Evolutionary conservation across 2,113 vertebrate species (phyloP), one percentile per base, ranked within the genome.

Genomic region (Narcine bancroftii): DNA sequence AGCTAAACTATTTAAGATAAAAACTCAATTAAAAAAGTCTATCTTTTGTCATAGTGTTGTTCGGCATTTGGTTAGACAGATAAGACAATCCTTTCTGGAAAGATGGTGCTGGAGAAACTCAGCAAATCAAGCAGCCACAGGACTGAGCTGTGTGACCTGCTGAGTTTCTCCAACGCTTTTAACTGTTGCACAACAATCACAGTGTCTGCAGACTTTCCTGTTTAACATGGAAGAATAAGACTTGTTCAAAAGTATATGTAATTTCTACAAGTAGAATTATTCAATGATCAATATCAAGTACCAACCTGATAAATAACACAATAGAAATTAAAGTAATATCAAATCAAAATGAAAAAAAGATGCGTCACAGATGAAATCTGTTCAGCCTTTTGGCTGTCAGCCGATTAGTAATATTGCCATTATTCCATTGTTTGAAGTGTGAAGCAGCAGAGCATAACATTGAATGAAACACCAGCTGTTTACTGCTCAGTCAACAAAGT

Each of bases 401-500:
- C 11, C 29, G 9, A 29, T 83, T 53, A 83, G 79, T 17, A 60
- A 87, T 63, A n/a, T 9, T 36, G 81, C 53, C 19, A 15, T 24
- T 42, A 56, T 29, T 87, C 53, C n/a, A 36, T n/a, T 87, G 81
- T 63, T 60, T 36, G 53, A 63, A 36, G 56, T 60, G 33, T 17
- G 0, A 36, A 13, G 33, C 81, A 60, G 33, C 81, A n/a, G 53
- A 85, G 1, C 6, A 17, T 36, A 87, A 63, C 21, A 60, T 87
- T 60, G n/a, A 60, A 87, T 87, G 33, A 2, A 36, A 87, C 53
- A 87, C 53, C 81, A 87, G 81, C 53, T 63, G 81, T 56, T 87
- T 60, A 60, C 17, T 63, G 17, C 19, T n/a, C 53, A 19, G 53
- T n/a, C 53, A 87, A 87, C 81, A 60, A 87, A 33, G 33, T 6